Conservation (phyloP, 2,888 invertebrate species). For the Euclidia mi region DNA sequence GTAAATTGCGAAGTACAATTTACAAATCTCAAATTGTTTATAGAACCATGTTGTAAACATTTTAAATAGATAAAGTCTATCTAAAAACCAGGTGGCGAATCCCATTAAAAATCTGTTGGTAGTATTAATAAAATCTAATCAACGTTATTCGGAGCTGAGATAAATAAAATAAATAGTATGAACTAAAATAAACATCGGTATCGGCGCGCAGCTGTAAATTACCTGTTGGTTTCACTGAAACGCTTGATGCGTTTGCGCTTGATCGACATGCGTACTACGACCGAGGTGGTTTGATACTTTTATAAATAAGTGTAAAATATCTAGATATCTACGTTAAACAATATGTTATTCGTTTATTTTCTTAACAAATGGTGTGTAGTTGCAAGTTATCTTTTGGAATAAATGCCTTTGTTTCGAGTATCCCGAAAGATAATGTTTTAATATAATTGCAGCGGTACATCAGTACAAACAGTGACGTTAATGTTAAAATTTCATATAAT, state of each 20-base stretch:
- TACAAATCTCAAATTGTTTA: too few species aligned
- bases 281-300: conserved; percentile 60
- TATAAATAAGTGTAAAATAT: neutral
- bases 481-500: too few species aligned
- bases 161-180: conserved; percentile 81
- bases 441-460: too few species aligned
- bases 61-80: neutral
- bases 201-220: conserved; percentile 77
- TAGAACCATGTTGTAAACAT: neutral
- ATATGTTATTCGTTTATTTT: too few species aligned
- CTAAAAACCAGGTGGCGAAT: conserved; percentile 49
- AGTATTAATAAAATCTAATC: conserved; percentile 82
- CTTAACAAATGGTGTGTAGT: too few species aligned
- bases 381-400: too few species aligned
- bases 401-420: too few species aligned
- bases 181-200: conserved; percentile 79
- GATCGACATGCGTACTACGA: conserved; percentile 71
- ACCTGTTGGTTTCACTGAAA: conserved; percentile 87
- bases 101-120: conserved; percentile 56
- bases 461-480: too few species aligned
- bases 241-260: conserved; percentile 84
- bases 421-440: too few species aligned
- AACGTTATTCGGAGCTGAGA: conserved; percentile 57
- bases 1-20: too few species aligned
- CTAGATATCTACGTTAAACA: too few species aligned